These are phyloP conservation scores for Drosophila azteca DNA, from an alignment of 1,140 invertebrate genomes.

Conservation along the genomic window DNA sequence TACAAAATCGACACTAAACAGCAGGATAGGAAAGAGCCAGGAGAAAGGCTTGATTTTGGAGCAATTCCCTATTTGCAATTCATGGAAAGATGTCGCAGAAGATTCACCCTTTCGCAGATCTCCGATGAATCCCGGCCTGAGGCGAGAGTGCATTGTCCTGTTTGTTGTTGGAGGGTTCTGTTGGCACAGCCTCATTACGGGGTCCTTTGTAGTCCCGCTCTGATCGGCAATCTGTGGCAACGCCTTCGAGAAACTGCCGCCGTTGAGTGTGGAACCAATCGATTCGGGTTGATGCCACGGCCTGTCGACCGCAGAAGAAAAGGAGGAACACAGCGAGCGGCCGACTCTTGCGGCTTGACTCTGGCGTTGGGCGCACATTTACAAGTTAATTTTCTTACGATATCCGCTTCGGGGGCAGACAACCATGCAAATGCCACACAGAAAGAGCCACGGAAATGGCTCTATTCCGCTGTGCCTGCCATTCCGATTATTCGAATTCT, in stretches of 20 bases:
- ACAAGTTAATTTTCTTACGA: not conserved
- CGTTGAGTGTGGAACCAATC: conserved; percentile 36
- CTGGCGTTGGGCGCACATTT: not conserved
- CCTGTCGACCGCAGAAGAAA: conserved; percentile 34
- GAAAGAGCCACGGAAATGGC: conserved; percentile 27
- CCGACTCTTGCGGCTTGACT: not conserved
- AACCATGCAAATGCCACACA: not conserved
- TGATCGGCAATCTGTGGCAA: not conserved
- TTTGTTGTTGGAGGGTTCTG: too few relatives aligned
- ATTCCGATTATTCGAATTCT: too few relatives aligned
- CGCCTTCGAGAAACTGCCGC: not conserved
- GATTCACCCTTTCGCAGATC: too few relatives aligned
- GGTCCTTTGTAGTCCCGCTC: not conserved
- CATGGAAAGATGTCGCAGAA: too few relatives aligned
- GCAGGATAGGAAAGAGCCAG: too few relatives aligned
- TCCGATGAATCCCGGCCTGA: too few relatives aligned
- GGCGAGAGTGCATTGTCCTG: too few relatives aligned
- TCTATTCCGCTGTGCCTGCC: conserved; percentile 23
- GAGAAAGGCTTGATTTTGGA: too few relatives aligned
- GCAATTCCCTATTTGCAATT: too few relatives aligned
- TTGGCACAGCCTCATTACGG: too few relatives aligned
- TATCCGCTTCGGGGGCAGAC: too few relatives aligned
- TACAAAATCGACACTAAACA: too few relatives aligned
- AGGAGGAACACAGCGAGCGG: not conserved
- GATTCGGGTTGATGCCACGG: conserved; percentile 51